Evolutionary conservation across 2,797 vertebrate genomes (phyloP), one percentile per base, ranked within the genome.

Genomic region (Saxicola maurus): DNA sequence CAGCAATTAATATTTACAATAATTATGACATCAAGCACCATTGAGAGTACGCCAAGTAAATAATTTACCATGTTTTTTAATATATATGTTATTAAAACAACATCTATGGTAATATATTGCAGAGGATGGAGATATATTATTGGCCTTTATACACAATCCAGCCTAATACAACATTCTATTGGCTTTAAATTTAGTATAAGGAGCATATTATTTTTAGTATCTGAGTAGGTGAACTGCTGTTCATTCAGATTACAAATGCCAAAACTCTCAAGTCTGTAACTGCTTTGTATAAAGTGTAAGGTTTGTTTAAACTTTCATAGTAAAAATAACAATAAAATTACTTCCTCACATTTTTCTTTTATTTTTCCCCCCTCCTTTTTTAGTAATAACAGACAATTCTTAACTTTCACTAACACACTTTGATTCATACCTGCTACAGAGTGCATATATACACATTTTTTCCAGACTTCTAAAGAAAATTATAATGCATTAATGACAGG

Each of bases 401-500:
- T 95, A 97, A 97, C 96, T 97, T 97, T 96, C 96, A 95, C 96
- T 97, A 97, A 97, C 98, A 98, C 71, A 83, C 96, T 97, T 97
- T 97, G 97, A 97, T 97, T 97, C 96, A 95, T 97, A 96, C 95
- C 96, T 97, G 96, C 95, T 97, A 96, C 43, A 73, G 96, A 96
- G 92, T 96, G 94, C 96, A 97, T 86, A 97, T 94, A 96, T 92
- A 97, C 95, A 97, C 95, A 97, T 97, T 97, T 97, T 95, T 93
- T 94, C 95, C 94, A 97, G 96, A 97, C 97, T 97, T 98, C 97
- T 97, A 97, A 98, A 97, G 97, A 97, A 97, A 98, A 98, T 98
- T 97, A 97, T 97, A 98, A 98, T 98, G 96, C 97, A 97, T 97
- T 98, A 98, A 98, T 98, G 98, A 98, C 96, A 97, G 97, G 96